A percentile compares a stretch with the other conserved stretches of the same genome.
Conservation (phyloP, 2,888 invertebrate genomes). For the Xestia rhomboidea region DNA sequence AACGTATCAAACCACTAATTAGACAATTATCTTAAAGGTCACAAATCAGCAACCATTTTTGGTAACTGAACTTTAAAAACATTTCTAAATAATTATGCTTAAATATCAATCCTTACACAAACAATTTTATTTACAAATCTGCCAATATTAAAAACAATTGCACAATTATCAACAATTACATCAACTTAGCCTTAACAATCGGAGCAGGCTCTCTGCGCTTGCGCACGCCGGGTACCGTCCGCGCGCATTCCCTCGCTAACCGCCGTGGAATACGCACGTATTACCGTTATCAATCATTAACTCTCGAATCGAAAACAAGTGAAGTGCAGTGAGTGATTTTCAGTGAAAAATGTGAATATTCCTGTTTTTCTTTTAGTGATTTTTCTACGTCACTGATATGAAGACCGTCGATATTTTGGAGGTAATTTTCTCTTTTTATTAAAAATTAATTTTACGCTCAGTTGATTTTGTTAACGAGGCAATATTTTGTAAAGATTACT, state of each 20-base stretch:
- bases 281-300: constrained; percentile 30
- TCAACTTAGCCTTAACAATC: constrained; percentile 75
- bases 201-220: constrained; percentile 66
- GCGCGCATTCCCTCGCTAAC: constrained; percentile 66
- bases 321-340: constrained; percentile 65
- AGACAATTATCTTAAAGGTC: constrained; percentile 33
- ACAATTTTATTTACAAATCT: constrained; percentile 43
- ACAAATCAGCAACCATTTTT: neutral
- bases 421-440: constrained; percentile 66
- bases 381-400: constrained; percentile 64
- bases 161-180: constrained; percentile 57
- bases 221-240: constrained; percentile 56
- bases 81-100: constrained; percentile 33
- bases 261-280: constrained; percentile 59
- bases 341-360: constrained; percentile 68
- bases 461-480: constrained; percentile 49
- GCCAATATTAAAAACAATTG: constrained; percentile 49
- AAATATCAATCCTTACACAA: constrained; percentile 35
- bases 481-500: constrained; percentile 44
- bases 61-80: constrained; percentile 26
- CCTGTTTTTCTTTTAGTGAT: constrained; percentile 63
- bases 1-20: constrained; percentile 30
- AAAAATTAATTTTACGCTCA: constrained; percentile 38
- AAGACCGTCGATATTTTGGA: constrained; percentile 76
- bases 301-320: constrained; percentile 61